Base-by-base conservation (phyloP, 2,113 vertebrate species). In the Picathartes gymnocephalus region DNA sequence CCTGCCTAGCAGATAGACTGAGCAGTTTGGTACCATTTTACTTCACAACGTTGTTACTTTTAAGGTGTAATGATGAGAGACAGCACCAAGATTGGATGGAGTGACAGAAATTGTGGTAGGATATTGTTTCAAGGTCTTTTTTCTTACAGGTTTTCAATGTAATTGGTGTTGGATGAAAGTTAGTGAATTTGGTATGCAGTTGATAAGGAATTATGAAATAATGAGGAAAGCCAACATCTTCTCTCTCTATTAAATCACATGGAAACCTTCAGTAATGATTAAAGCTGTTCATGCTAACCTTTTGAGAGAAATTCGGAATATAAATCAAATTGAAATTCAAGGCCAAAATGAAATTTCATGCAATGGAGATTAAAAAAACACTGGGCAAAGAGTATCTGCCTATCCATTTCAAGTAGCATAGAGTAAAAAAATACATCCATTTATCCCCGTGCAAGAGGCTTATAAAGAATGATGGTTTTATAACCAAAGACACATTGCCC, bases 361-460 rank as follows among this genome's bases (percentile, higher is more conserved):
- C 96, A 93, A 85, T 20, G 18, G 50, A 97, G 88, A 97, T 96
- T 97, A 95, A 97, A 95, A 97, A 98, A 91, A 90, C 17, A 53
- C 90, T 72, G 85, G 77, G 85, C 70, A 97, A 97, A 95, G 93
- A 92, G 72, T 53, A 64, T 94, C 82, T 92, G 18, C 57, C 86
- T 87, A 71, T 68, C 45, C 51, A 27, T 79, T 90, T 84, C 57
- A 93, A 97, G 86, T 95, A 71, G 20, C 69, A 86, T 33, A 70
- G 78, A 96, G 61, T 96, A 79, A 93, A 87, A 92, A 92, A 92
- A 97, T 93, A 70, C 74, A 66, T 92, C 64, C 90, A 82, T 85
- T 91, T 96, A 88, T 88, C 60, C 92, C 87, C 31, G 69, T 94
- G 64, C 64, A 58, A 93, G 72, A 86, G 33, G 13, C 65, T 88